Conservation (phyloP, 1,140 invertebrate species). For the Pseudomyrmex sp. region DNA sequence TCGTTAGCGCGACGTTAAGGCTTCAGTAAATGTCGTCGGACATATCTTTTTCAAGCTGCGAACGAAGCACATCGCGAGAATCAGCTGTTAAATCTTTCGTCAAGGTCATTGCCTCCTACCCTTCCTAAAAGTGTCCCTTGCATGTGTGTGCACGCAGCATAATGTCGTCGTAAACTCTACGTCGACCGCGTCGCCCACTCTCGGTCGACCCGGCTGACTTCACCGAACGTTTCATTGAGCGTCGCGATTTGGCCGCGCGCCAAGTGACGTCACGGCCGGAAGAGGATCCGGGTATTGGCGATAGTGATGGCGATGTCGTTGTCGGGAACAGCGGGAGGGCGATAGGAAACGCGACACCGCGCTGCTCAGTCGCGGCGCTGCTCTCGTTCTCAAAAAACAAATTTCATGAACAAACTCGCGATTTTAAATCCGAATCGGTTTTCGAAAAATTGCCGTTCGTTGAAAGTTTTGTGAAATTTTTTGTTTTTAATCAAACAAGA, state of each 20-base stretch:
- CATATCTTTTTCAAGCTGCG: background rate
- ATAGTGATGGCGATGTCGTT: conserved; percentile 59
- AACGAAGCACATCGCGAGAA: conserved; percentile 1
- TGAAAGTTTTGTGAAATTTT: too few species aligned
- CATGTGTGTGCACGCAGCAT: conserved; percentile 52
- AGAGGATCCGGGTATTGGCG: conserved; percentile 68
- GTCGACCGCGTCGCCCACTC: conserved; percentile 57
- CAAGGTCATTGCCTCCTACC: conserved; percentile 73
- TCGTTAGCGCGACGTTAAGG: conserved; percentile 24
- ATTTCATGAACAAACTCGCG: background rate
- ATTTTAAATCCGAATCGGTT: conserved; percentile 2
- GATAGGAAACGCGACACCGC: conserved; percentile 11
- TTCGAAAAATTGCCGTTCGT: too few species aligned
- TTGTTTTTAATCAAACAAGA: background rate
- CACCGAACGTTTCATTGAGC: conserved; percentile 80
- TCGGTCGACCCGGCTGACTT: conserved; percentile 57
- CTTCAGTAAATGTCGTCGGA: background rate
- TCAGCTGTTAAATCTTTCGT: conserved; percentile 52
- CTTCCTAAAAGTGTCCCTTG: conserved; percentile 13
- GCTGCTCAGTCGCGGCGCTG: background rate
- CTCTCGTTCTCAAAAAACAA: background rate
- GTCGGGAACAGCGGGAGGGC: background rate
- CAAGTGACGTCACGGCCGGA: conserved; percentile 78
- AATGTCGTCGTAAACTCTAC: conserved; percentile 71
- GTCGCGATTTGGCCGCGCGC: conserved; percentile 74